Base-by-base conservation (phyloP, 2,113 vertebrate genomes). In the Gadus macrocephalus region DNA sequence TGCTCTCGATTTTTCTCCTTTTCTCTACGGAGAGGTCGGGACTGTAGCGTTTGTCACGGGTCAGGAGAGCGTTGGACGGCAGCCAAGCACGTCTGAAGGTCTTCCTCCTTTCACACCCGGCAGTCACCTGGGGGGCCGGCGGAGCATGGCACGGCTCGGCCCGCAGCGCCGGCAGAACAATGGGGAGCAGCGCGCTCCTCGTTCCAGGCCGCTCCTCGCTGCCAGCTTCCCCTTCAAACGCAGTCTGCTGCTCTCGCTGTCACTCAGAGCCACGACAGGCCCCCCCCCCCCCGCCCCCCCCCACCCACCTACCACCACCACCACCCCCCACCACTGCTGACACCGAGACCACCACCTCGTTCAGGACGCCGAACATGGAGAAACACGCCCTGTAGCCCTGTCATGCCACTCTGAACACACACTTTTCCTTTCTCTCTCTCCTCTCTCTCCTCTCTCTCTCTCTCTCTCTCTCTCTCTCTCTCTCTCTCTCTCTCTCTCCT, bases 21-120 rank as follows among this genome's bases (percentile, higher is more conserved):
- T 76, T 68, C 22, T 83, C 85, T 87, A 78, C 82, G 71, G 74
- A 16, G 62, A 77, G 66, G 68, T 70, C 83, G 81, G 86, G 31
- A 79, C 81, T 62, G 69, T 70, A 61, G 87, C 89, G 89, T 90
- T 92, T 91, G 90, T 92, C 84, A 86, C 82, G 79, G 90, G 83
- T 89, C 88, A 89, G 80, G 85, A 75, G 86, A 90, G 83, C 87
- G 90, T 86, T 86, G 86, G 86, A 87, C 86, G 67, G 78, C 80
- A 79, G 90, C 90, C 91, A 89, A 90, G 87, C 85, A 84, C 82
- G 81, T 88, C 79, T 53, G 71, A 80, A 77, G 66, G 78, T 84
- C 84, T 92, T 91, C 88, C 90, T 88, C 86, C 89, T 91, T 91
- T 92, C 89, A 91, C 90, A 92, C 88, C 5, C 83, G 83, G 63